phyloP scores from a whole-genome alignment of 2,888 invertebrate species.

The Spisula solida region DNA sequence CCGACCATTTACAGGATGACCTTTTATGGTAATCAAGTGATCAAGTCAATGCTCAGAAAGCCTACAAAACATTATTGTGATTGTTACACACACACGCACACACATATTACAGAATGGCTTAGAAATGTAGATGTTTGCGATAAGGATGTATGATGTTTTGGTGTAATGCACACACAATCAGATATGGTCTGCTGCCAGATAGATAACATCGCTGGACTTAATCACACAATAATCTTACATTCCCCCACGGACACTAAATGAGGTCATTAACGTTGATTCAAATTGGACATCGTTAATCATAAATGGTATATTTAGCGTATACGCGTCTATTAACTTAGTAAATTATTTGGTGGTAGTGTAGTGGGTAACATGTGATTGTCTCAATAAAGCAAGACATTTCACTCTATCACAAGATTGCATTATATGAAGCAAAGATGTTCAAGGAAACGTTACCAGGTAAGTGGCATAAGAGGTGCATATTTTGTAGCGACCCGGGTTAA shows the following conservation, averaged over 20 bases:
- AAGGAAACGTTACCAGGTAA: no score
- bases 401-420: no score
- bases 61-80: background rate
- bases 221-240: background rate
- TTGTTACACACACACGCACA: background rate
- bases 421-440: no score
- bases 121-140: background rate
- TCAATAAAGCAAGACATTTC: no score
- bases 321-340: no score
- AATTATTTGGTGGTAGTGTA: no score
- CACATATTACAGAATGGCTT: background rate
- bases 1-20: no score
- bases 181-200: background rate
- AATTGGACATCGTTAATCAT: no score
- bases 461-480: no score
- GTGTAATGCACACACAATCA: background rate
- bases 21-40: background rate
- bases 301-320: no score
- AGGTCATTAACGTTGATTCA: background rate
- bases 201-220: background rate
- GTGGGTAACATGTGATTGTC: no score
- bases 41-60: background rate
- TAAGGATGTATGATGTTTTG: constrained; percentile 11
- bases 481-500: no score
- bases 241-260: background rate